Base-by-base conservation (phyloP, 2,113 vertebrate species). In the human region DNA sequence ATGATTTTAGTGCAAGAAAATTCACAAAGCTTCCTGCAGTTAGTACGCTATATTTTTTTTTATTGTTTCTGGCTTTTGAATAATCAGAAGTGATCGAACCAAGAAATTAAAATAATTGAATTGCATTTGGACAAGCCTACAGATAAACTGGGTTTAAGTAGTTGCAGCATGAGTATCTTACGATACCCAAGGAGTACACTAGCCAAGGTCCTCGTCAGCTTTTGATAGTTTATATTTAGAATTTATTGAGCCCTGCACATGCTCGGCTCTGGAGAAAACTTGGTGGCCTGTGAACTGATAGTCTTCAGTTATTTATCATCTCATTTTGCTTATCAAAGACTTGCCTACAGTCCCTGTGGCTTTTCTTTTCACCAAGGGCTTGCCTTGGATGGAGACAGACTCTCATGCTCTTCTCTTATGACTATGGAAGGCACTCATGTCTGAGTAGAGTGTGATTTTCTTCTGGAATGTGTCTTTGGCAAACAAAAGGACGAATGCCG, bases 61-160 rank as follows among this genome's bases (percentile, higher is more conserved):
- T 45, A 6, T 32, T 38, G 48, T n/a, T 81, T 90, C 82, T 80
- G 40, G 48, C 50, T 93, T 84, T 79, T 89, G 79, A 93, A 83
- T 86, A 94, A 64, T 40, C 70, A 92, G 68, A 96, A 96, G 81
- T 70, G 38, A 84, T 78, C 73, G 95, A 89, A 94, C n/a, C 82
- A 40, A 68, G 43, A 75, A 23, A 78, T 68, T 93, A 90, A 96
- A 96, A 87, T 84, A 94, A 83, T 20, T 87, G 27, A 16, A 89
- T 95, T 97, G 81, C n/a, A 57, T 84, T 89, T 94, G 64, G 57
- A 73, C 73, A 88, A 93, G 40, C 82, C 59, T 87, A 52, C 35
- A 70, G 57, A 85, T 52, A 96, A 82, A 82, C 25, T 11, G 10
- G 52, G 76, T 79, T 89, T 79, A 95, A 72, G 66, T n/a, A n/a